A percentile compares a stretch with the other conserved stretches of the same genome.
Evolutionary conservation across 2,888 invertebrate species (phyloP).

Genomic region (Pristionchus maxplancki): DNA sequence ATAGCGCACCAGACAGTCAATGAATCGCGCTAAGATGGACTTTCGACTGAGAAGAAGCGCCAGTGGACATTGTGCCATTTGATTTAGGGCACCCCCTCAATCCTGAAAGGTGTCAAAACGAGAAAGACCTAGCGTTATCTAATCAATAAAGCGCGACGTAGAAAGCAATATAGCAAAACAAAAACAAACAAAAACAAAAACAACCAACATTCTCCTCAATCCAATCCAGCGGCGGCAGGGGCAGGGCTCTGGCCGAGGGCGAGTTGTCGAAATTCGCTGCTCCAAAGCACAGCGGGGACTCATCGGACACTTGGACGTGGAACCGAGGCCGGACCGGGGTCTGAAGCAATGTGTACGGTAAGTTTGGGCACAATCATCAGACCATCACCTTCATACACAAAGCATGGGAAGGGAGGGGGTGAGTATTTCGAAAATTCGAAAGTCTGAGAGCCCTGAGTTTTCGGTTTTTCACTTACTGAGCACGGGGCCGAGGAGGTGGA

Average conservation of each 20-base stretch:
- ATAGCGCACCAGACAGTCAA: too few relatives aligned
- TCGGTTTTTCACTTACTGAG: neutral
- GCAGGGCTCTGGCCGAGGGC: neutral
- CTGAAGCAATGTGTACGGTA: neutral
- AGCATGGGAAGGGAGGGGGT: too few relatives aligned
- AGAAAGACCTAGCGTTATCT: too few relatives aligned
- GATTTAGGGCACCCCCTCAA: too few relatives aligned
- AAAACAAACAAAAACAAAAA: neutral
- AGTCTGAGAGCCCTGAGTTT: neutral
- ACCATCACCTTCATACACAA: too few relatives aligned
- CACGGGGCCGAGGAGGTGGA: neutral
- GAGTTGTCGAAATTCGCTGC: neutral
- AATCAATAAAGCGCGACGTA: neutral
- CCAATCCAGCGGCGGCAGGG: neutral
- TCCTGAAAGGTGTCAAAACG: too few relatives aligned
- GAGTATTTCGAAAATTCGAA: too few relatives aligned
- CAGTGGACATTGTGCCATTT: too few relatives aligned
- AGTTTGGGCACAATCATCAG: neutral
- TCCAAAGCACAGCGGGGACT: neutral
- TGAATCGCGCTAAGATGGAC: neutral
- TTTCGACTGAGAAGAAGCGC: neutral
- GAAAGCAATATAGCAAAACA: too few relatives aligned
- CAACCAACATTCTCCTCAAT: neutral
- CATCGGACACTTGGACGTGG: neutral
- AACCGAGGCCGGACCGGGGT: neutral